Evolutionary conservation across 2,113 vertebrate species (phyloP), one percentile per base, ranked within the genome.

Genomic region (Butorides virescens): DNA sequence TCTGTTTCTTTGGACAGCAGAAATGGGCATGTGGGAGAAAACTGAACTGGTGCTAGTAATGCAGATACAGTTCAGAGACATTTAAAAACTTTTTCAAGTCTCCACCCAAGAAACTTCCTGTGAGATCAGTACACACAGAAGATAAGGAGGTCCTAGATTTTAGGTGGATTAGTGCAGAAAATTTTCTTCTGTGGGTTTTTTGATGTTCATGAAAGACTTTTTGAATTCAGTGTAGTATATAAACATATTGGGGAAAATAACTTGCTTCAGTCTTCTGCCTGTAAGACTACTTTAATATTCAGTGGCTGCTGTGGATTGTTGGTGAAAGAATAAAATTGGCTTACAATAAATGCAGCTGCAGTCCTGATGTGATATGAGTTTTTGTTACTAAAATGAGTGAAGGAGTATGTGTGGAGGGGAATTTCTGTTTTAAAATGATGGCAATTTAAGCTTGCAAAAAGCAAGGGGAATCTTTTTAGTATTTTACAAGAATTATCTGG

Each of bases 61-160:
- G 79, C 87, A 90, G 63, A 49, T 72, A 56, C 15, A 8, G 18
- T 86, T 86, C 23, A 61, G 70, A 78, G 39, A 39, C 70, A 63
- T 74, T 78, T 56, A 11, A 79, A 66, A 77, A 61, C 52, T 61
- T 83, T 67, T 50, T 85, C 47, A 93, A 21, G 78, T 82, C 94
- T 82, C 85, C 88, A 95, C 92, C 90, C 94, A 76, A 68, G 71
- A 88, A 88, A 34, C 75, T 92, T 97, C 94, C 90, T 88, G 78
- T 90, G 78, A 95, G 82, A 82, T 83, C 36, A 29, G 36, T n/a
- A 44, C 47, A 50, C 15, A 18, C 29, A 68, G n/a, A 87, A 59
- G 77, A 93, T 47, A 59, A 84, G 42, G n/a, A 78, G 36, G 53
- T 68, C 62, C 44, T 81, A 61, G 18, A 29, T 82, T 91, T 91